Conservation (phyloP, 2,113 vertebrate genomes). For the Andinoacara biseriatus region DNA sequence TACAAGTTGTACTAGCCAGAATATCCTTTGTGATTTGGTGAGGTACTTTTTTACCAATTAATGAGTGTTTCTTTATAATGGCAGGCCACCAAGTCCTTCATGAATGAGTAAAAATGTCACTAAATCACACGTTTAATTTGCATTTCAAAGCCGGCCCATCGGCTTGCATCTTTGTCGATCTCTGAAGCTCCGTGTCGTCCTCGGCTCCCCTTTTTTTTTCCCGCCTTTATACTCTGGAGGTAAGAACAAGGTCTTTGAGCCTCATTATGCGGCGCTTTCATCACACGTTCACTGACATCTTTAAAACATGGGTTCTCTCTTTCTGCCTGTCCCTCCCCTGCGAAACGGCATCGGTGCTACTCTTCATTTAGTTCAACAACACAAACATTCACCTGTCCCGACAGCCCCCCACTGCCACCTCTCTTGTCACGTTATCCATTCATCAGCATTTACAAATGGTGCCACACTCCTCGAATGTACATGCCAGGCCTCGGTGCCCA, state of each 20-base stretch:
- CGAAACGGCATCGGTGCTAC: conserved; percentile 43
- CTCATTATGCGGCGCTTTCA: conserved; percentile 80
- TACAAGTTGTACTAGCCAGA: neutral
- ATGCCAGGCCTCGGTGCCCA: neutral
- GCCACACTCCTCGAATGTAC: conserved; percentile 18
- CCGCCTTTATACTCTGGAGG: conserved; percentile 76
- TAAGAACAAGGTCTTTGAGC: conserved; percentile 76
- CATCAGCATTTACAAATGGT: conserved; percentile 43
- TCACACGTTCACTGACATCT: conserved; percentile 75
- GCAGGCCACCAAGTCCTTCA: conserved; percentile 77
- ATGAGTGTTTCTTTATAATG: conserved; percentile 58
- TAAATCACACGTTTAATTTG: conserved; percentile 73
- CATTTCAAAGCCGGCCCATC: conserved; percentile 77
- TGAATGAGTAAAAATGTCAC: conserved; percentile 63
- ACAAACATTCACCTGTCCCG: conserved; percentile 55
- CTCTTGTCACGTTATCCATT: conserved; percentile 41
- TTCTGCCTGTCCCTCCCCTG: conserved; percentile 3
- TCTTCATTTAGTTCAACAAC: conserved; percentile 72
- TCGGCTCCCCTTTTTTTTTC: conserved; percentile 21
- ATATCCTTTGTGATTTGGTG: neutral
- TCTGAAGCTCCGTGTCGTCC: conserved; percentile 54
- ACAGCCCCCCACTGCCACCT: neutral
- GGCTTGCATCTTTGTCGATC: conserved; percentile 59
- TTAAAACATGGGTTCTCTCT: conserved; percentile 70
- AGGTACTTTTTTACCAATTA: conserved; percentile 43